phyloP scores from a whole-genome alignment of 2,113 vertebrate genomes.

The Charina bottae region DNA sequence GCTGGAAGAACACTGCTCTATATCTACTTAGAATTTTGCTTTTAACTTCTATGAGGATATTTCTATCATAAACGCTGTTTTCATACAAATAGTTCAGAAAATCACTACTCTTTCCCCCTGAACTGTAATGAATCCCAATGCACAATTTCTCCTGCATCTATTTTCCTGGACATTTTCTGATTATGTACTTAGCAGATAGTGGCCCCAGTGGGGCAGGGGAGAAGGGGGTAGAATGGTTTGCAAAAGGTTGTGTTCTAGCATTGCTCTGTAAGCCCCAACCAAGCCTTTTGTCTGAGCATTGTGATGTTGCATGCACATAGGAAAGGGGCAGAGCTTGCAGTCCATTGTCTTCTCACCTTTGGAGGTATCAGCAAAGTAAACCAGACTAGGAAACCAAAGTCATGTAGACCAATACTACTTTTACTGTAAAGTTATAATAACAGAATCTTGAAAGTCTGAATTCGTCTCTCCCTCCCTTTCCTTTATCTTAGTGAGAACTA shows the following conservation, averaged over 20 bases:
- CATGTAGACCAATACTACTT: too few species aligned
- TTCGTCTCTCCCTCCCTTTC: too few species aligned
- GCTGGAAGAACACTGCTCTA: not conserved
- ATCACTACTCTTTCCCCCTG: not conserved
- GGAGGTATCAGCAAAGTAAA: too few species aligned
- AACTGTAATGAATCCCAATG: not conserved
- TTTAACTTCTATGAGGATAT: not conserved
- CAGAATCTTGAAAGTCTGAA: too few species aligned
- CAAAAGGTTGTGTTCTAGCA: not conserved
- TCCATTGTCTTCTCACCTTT: too few species aligned
- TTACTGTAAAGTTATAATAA: too few species aligned
- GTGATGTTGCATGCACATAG: not conserved
- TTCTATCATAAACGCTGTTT: not conserved
- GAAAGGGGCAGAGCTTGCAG: not conserved
- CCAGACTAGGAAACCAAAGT: too few species aligned
- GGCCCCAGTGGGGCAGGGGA: not conserved
- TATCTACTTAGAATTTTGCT: not conserved
- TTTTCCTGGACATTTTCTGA: not conserved
- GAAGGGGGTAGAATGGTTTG: not conserved
- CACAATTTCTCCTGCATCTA: not conserved
- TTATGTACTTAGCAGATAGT: not conserved
- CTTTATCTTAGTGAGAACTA: too few species aligned
- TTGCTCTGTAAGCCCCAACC: not conserved
- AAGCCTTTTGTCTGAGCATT: not conserved
- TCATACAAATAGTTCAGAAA: not conserved